Percentiles rank a stretch among this genome's conserved stretches.
phyloP scores from a whole-genome alignment of 2,797 vertebrate species.

The Anableps anableps region DNA sequence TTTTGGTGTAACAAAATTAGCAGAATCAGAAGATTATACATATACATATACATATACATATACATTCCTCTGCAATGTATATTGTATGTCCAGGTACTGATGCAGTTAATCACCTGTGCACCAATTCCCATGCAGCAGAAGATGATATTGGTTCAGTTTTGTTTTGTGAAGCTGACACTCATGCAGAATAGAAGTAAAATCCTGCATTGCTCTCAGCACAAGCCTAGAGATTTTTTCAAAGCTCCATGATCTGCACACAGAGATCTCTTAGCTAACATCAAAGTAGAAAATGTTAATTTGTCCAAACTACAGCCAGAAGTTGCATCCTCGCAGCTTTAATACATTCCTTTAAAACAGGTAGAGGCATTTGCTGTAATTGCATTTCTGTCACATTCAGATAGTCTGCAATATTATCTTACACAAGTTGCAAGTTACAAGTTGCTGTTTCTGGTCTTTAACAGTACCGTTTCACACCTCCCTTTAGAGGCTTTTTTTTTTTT shows the following conservation, averaged over 20 bases:
- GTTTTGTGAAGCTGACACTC: constrained; percentile 14
- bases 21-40: no score
- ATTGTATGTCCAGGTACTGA: no score
- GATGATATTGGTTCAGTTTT: constrained; percentile 20
- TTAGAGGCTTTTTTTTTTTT: neutral
- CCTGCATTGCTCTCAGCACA: neutral
- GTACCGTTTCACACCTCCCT: neutral
- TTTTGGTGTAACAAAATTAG: no score
- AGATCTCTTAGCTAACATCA: neutral
- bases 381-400: neutral
- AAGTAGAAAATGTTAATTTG: neutral
- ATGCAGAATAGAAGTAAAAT: constrained; percentile 16
- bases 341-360: no score
- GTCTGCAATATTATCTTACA: neutral
- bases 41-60: no score
- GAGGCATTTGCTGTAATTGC: no score
- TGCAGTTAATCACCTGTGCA: neutral
- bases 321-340: no score
- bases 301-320: neutral
- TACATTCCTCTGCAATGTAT: neutral
- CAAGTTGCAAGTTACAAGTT: neutral
- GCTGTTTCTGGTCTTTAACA: neutral
- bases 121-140: neutral
- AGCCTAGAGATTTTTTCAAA: no score
- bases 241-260: no score